phyloP scores from a whole-genome alignment of 2,797 vertebrate genomes.

The Hydrocynus forskahlii region DNA sequence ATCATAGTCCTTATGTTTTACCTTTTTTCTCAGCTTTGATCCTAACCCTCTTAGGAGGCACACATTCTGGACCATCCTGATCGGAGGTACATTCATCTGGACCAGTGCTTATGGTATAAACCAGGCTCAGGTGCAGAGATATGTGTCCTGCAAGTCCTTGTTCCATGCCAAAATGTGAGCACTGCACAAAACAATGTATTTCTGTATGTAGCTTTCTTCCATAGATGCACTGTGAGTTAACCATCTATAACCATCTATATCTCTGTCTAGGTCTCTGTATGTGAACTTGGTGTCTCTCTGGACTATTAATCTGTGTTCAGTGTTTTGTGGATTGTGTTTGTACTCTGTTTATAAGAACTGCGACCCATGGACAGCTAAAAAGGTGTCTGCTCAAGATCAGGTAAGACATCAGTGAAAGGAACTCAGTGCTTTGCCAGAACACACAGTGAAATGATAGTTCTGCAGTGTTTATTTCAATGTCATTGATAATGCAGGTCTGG shows the following conservation, averaged over 20 bases:
- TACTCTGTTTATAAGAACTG: conserved; percentile 91
- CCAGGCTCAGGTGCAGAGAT: conserved; percentile 95
- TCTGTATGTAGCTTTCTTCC: background rate
- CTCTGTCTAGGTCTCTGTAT: conserved; percentile 83
- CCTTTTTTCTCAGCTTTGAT: conserved; percentile 81
- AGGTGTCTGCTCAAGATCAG: conserved; percentile 87
- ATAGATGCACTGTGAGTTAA: background rate
- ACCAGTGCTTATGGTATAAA: conserved; percentile 88
- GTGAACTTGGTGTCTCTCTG: conserved; percentile 90
- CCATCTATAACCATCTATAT: background rate
- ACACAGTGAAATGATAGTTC: background rate
- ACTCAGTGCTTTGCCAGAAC: background rate
- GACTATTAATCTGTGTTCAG: conserved; percentile 79
- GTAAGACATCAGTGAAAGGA: conserved; percentile 64
- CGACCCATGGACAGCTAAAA: conserved; percentile 86
- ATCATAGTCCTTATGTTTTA: background rate
- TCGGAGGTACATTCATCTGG: conserved; percentile 91
- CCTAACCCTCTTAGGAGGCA: conserved; percentile 88
- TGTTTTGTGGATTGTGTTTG: conserved; percentile 85
- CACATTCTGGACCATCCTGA: conserved; percentile 91
- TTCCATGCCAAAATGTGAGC: conserved; percentile 92
- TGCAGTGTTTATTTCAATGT: background rate
- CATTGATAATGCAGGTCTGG: background rate
- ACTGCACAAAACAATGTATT: background rate
- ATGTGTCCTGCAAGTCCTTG: conserved; percentile 90